phyloP scores from a whole-genome alignment of 2,888 invertebrate genomes.

The Diabrotica balteata region DNA sequence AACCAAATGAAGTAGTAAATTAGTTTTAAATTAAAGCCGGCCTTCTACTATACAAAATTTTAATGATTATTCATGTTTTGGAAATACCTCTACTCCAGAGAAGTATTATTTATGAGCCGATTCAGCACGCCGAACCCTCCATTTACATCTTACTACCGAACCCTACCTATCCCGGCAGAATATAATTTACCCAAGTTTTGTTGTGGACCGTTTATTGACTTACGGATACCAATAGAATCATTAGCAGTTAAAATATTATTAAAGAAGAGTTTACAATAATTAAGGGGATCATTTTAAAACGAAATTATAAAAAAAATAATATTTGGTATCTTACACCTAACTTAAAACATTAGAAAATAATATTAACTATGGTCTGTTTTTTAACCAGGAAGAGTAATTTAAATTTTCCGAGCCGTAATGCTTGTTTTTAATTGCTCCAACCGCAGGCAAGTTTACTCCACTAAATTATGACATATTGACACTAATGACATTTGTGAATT shows the following conservation, averaged over 20 bases:
- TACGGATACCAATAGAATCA: slow-evolving; percentile 1
- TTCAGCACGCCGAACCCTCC: slow-evolving; percentile 17
- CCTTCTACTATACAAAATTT: slow-evolving; percentile 12
- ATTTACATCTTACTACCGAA: slow-evolving; percentile 22
- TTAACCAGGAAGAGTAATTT: too few species aligned
- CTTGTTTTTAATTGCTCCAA: too few species aligned
- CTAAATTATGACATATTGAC: too few species aligned
- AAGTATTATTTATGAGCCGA: slow-evolving; percentile 27
- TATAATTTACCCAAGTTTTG: slow-evolving; percentile 11
- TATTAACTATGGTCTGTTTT: too few species aligned
- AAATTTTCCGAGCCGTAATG: too few species aligned
- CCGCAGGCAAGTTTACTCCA: too few species aligned
- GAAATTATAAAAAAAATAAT: too few species aligned
- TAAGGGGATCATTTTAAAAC: too few species aligned
- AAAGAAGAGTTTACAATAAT: too few species aligned
- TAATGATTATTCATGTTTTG: slow-evolving; percentile 26
- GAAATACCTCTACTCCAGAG: slow-evolving; percentile 16
- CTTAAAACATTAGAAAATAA: too few species aligned
- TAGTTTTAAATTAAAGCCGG: slow-evolving; percentile 5
- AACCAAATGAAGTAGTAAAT: slow-evolving; percentile 1
- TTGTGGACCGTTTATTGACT: slow-evolving; percentile 13
- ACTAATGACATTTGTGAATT: too few species aligned
- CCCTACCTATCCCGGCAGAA: slow-evolving; percentile 6
- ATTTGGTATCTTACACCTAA: too few species aligned
- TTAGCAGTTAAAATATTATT: background rate